phyloP scores from a whole-genome alignment of 2,113 vertebrate species.

The Spea bombifrons region DNA sequence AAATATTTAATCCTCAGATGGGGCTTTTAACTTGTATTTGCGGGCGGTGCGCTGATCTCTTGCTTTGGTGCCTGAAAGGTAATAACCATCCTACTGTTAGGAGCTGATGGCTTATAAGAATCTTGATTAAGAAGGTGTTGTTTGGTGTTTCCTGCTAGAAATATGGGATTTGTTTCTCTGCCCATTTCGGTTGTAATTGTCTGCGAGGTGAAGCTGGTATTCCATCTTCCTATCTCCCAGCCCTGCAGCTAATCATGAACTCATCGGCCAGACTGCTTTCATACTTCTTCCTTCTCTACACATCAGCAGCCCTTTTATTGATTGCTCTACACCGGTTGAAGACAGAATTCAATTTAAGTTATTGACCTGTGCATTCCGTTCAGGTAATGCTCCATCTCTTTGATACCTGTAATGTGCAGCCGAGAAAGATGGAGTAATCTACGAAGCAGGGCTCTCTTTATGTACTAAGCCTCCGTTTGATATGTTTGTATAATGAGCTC shows the following conservation, averaged over 20 bases:
- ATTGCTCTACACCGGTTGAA: slow-evolving; percentile 4
- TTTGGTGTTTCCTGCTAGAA: neutral
- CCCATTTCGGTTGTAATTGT: neutral
- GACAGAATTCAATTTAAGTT: slow-evolving; percentile 26
- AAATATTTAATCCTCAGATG: too few species aligned
- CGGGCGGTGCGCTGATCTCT: too few species aligned
- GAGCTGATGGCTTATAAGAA: neutral
- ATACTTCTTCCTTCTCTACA: neutral
- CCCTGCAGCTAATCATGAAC: slow-evolving; percentile 12
- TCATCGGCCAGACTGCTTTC: neutral
- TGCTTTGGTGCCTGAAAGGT: too few species aligned
- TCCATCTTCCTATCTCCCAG: neutral
- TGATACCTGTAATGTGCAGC: neutral
- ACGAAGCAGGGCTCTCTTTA: neutral
- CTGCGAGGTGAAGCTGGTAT: neutral
- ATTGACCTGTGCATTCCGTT: slow-evolving; percentile 17
- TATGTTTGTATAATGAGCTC: too few species aligned
- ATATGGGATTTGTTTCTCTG: neutral
- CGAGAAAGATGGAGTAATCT: neutral
- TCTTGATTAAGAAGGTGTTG: neutral
- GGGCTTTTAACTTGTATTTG: too few species aligned
- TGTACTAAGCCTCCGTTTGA: neutral
- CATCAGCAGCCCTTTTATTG: slow-evolving; percentile 18
- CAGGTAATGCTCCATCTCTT: neutral
- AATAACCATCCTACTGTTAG: too few species aligned